Base-by-base conservation (phyloP, 1,140 invertebrate species). In the Procambarus clarkii region DNA sequence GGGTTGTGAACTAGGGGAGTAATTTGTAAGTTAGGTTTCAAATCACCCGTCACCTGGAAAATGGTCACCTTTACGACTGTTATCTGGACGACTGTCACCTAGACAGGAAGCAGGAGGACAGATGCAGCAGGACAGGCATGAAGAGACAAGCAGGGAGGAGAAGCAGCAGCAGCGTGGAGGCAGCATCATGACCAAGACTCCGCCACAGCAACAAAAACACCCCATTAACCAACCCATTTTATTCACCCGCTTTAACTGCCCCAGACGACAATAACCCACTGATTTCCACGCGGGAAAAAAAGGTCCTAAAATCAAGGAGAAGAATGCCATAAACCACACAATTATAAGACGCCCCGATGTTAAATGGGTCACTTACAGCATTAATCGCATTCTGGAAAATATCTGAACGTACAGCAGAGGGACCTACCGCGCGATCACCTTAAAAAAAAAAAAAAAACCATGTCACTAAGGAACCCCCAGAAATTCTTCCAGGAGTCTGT, bases 281-380 rank as follows among this genome's bases (percentile, higher is more conserved):
- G 60, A 64, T 64, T 64, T 64, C 18, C 50, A 54, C 50, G 50
- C 60, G 15, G 60, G 60, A 18, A 64, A 15, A 64, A 64, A 60
- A 21, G 50, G 34, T 50, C n/a, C 45, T 82, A 64, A 82, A 82
- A 44, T 60, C 80, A 60, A 82, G 80, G 50, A 5, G 15, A 82
- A 82, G 50, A 82, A 82, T 82, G 80, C 50, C 80, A 82, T 82
- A 82, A 82, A 82, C 80, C 80, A 82, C 80, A 50, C 44, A 54
- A 60, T 82, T 82, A 82, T 60, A 24, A 82, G 80, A 21, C 80
- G 80, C 80, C 80, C 80, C 50, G 80, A 60, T 24, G 80, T 60
- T 82, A 58, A 82, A 82, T 82, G 80, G 80, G 60, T 60, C 80
- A 82, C 50, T 82, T 54, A 82, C 80, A 82, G 21, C 80, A 82